These are phyloP conservation scores for Pelmatolapia mariae DNA, from an alignment of 2,113 vertebrate genomes.

Conservation along the genomic window DNA sequence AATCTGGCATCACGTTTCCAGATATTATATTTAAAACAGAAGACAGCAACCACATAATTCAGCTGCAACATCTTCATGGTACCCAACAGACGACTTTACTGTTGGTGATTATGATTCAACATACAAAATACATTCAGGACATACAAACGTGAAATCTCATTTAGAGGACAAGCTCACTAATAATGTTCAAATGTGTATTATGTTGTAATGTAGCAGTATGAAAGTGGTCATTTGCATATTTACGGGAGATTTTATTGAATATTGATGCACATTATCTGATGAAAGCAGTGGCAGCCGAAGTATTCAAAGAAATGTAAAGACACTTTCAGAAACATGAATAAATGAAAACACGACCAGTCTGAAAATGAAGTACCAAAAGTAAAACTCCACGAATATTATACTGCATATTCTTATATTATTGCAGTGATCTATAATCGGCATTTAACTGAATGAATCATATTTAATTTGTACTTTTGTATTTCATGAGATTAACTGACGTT, in stretches of 20 bases:
- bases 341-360: not conserved
- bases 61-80: not conserved
- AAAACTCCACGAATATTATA: not conserved
- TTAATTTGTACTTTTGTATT: not conserved
- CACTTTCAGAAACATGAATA: not conserved
- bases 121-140: not conserved
- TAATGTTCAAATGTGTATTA: not conserved
- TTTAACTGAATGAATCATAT: not conserved
- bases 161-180: not conserved
- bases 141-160: not conserved
- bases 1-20: not conserved
- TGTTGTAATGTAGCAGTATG: not conserved
- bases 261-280: not conserved
- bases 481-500: accelerated
- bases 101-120: not conserved
- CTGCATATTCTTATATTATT: not conserved
- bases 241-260: not conserved
- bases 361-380: not conserved
- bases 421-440: not conserved
- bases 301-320: not conserved
- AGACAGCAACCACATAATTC: not conserved
- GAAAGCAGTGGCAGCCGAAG: not conserved
- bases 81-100: not conserved
- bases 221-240: not conserved
- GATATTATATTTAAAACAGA: not conserved